Percentiles rank a stretch among this genome's conserved stretches.
These are phyloP conservation scores for Vireo griseus DNA, from an alignment of 2,797 vertebrate species.

Conservation along the genomic window DNA sequence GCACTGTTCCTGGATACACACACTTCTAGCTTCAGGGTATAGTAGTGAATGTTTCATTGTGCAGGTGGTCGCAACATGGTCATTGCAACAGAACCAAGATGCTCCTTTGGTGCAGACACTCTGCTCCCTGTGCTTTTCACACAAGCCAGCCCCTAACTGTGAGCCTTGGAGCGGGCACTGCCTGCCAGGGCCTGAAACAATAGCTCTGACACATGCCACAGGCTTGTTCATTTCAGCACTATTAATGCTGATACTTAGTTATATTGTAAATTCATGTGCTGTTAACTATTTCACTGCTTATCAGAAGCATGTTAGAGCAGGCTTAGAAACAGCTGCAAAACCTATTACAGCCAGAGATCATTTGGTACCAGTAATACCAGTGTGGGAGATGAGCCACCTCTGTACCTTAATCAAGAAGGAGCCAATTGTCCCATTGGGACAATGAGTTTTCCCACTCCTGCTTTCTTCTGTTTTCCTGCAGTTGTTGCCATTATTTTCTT, in stretches of 20 bases:
- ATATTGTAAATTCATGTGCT: neutral
- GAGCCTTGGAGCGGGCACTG: neutral
- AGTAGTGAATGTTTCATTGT: neutral
- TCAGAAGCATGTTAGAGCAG: neutral
- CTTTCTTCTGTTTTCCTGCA: neutral
- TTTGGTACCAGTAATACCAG: neutral
- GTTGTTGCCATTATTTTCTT: neutral
- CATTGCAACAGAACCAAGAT: neutral
- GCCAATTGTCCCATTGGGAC: neutral
- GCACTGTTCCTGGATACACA: neutral
- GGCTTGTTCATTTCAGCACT: neutral
- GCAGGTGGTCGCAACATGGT: too few relatives aligned
- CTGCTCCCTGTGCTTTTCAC: neutral
- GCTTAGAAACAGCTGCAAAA: neutral
- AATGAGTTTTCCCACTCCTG: neutral
- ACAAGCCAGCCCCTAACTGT: neutral
- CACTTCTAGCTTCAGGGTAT: neutral
- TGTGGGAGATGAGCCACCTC: neutral
- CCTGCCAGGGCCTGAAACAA: neutral
- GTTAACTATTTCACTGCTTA: slow-evolving; percentile 7
- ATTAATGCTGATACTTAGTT: neutral
- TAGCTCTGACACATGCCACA: neutral
- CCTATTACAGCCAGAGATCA: neutral
- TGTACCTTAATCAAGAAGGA: neutral
- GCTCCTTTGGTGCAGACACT: neutral